phyloP scores from a whole-genome alignment of 2,888 invertebrate species.

The Sesia apiformis region DNA sequence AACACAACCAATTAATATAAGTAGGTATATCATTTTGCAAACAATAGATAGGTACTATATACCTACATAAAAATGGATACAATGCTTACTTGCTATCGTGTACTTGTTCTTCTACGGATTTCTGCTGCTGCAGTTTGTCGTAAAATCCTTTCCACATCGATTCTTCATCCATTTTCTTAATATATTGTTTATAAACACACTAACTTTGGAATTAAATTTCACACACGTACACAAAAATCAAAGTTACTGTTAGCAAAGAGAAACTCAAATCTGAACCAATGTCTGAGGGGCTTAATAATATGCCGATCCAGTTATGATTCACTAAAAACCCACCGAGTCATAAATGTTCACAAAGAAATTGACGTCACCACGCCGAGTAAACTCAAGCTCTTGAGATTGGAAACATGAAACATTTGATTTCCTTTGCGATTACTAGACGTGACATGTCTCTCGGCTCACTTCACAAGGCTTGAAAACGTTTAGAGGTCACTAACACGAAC shows the following conservation, averaged over 20 bases:
- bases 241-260: too few relatives aligned
- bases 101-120: conserved; percentile 76
- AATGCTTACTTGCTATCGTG: conserved; percentile 79
- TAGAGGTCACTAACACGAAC: too few relatives aligned
- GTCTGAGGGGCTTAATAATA: conserved; percentile 10
- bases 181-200: not conserved
- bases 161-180: conserved; percentile 77
- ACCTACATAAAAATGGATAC: not conserved
- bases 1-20: too few relatives aligned
- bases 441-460: conserved; percentile 11
- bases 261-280: too few relatives aligned
- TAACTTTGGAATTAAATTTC: not conserved
- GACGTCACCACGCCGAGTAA: conserved; percentile 42
- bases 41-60: too few relatives aligned
- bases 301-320: conserved; percentile 19
- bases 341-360: conserved; percentile 36
- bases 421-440: conserved; percentile 17
- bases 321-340: conserved; percentile 37
- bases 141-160: conserved; percentile 86
- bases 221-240: not conserved
- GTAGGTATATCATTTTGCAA: too few relatives aligned
- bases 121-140: conserved; percentile 78
- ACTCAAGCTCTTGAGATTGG: conserved; percentile 25
- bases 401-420: conserved; percentile 15
- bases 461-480: too few relatives aligned